Conservation (phyloP, 2,797 vertebrate species). For the Lithobates pipiens region DNA sequence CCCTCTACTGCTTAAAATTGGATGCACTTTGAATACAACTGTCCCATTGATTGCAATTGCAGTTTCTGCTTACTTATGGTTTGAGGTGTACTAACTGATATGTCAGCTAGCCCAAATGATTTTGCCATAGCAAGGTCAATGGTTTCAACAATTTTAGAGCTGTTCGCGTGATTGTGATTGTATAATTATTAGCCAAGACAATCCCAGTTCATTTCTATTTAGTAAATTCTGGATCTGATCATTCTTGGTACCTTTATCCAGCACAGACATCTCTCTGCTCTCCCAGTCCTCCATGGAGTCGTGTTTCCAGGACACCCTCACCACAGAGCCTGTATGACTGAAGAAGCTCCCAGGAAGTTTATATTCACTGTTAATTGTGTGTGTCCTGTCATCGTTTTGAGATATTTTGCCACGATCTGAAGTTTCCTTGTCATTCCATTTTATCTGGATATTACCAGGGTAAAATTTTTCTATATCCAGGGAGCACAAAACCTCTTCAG, state of each 20-base stretch:
- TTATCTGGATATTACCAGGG: slow-evolving; percentile 23
- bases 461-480: slow-evolving; percentile 35
- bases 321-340: neutral
- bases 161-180: too few species aligned
- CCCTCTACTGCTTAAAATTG: too few species aligned
- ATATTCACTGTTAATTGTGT: slow-evolving; percentile 4
- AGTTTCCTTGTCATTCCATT: slow-evolving; percentile 26
- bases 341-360: slow-evolving; percentile 28
- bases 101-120: too few species aligned
- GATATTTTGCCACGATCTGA: neutral
- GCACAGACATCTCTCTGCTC: slow-evolving; percentile 6
- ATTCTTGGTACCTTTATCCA: slow-evolving; percentile 40
- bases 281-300: slow-evolving; percentile 37
- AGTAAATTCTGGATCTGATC: neutral
- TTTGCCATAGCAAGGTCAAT: too few species aligned
- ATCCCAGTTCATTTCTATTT: neutral
- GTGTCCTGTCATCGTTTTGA: neutral
- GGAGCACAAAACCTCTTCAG: slow-evolving; percentile 10
- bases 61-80: too few species aligned
- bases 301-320: slow-evolving; percentile 52
- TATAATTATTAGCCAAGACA: too few species aligned
- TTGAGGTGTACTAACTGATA: too few species aligned
- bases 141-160: too few species aligned
- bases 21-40: too few species aligned
- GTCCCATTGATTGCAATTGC: too few species aligned